These are phyloP conservation scores for Pygoscelis adeliae DNA, from an alignment of 2,113 vertebrate genomes.

Conservation along the genomic window DNA sequence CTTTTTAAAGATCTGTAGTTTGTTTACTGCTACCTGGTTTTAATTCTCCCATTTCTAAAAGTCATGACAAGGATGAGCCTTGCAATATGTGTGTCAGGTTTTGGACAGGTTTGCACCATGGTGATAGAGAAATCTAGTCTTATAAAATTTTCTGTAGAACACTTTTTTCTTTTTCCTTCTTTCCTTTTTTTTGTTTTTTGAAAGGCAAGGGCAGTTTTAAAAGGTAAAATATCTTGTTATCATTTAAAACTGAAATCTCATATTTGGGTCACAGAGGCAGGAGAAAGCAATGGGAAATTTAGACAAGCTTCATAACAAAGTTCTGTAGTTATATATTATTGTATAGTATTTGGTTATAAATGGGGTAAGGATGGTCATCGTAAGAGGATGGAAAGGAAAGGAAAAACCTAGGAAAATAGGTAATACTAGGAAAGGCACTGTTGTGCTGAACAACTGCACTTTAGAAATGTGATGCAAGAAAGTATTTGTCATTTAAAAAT, in stretches of 20 bases:
- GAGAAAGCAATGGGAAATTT: background rate
- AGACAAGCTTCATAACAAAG: background rate
- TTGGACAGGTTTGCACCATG: background rate
- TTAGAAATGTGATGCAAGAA: background rate
- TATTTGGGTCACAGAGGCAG: background rate
- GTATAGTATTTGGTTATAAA: background rate
- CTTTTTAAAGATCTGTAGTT: background rate
- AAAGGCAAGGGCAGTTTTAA: background rate
- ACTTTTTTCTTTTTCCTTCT: too few relatives aligned
- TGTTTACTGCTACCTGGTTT: background rate
- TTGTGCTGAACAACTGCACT: background rate
- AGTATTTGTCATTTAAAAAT: background rate
- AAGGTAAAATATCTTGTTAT: background rate
- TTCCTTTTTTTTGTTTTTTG: too few relatives aligned
- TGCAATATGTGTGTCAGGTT: background rate
- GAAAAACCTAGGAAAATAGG: background rate
- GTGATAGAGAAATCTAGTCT: background rate
- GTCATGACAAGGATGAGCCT: background rate
- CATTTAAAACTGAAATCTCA: background rate
- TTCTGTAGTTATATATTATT: background rate
- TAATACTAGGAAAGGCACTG: background rate
- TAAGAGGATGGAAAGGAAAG: background rate
- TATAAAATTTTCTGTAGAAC: background rate
- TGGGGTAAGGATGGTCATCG: background rate
- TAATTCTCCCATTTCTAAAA: background rate